Percentiles rank a stretch among this genome's conserved stretches.
These are phyloP conservation scores for Acanthisitta chloris DNA, from an alignment of 2,113 vertebrate species.

Conservation along the genomic window DNA sequence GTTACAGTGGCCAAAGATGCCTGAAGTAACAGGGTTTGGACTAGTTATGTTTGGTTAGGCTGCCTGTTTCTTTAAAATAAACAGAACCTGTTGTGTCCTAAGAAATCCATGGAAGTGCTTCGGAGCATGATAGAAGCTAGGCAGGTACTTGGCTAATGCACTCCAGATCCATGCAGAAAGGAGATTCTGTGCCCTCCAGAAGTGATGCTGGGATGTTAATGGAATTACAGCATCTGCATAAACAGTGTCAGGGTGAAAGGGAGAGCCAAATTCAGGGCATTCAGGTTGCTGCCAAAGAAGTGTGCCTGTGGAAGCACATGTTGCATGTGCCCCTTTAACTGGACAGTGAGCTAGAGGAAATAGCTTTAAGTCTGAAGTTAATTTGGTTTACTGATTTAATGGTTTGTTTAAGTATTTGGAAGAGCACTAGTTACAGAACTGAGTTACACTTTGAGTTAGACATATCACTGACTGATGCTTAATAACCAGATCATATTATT, in stretches of 20 bases:
- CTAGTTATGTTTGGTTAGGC: not conserved
- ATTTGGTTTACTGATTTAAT: not conserved
- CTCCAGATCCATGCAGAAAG: not conserved
- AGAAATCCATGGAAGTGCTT: not conserved
- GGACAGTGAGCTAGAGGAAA: not conserved
- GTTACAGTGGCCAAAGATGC: not conserved
- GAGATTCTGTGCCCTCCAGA: not conserved
- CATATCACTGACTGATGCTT: not conserved
- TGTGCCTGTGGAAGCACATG: not conserved
- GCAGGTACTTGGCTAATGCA: not conserved
- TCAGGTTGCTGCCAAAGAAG: not conserved
- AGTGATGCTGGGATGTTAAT: not conserved
- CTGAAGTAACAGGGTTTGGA: not conserved
- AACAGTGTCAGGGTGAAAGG: not conserved
- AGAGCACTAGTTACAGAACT: not conserved
- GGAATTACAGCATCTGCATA: fast-evolving
- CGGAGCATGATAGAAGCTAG: not conserved
- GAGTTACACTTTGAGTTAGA: not conserved
- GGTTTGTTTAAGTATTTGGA: not conserved
- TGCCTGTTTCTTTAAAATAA: not conserved
- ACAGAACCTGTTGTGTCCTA: not conserved
- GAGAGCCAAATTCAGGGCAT: not conserved
- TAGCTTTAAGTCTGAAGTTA: not conserved
- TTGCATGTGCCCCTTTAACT: fast-evolving
- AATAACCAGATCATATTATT: not conserved